Evolutionary conservation across 2,113 vertebrate species (phyloP).

Genomic region (Reinhardtius hippoglossoides): DNA sequence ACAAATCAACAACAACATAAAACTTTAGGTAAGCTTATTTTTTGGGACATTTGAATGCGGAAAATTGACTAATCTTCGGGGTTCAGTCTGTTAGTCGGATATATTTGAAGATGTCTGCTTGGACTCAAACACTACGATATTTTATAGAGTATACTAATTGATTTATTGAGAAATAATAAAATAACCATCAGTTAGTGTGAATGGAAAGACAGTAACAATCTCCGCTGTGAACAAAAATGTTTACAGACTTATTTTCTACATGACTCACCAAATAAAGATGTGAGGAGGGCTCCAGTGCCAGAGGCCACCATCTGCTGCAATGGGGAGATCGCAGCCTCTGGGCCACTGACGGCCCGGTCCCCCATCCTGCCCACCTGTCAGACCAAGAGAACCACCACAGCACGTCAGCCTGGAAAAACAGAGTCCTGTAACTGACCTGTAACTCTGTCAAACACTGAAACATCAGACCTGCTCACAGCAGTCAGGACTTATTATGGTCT

Average conservation of each 20-base stretch:
- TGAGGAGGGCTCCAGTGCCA: constrained; percentile 91
- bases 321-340: constrained; percentile 85
- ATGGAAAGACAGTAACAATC: too few relatives aligned
- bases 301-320: constrained; percentile 97
- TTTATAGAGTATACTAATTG: background rate
- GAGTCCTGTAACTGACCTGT: background rate
- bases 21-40: too few relatives aligned
- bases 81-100: too few relatives aligned
- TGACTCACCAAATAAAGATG: constrained; percentile 92
- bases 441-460: too few relatives aligned
- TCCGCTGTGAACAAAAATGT: background rate
- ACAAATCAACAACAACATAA: too few relatives aligned
- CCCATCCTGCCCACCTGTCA: constrained; percentile 86
- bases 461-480: too few relatives aligned
- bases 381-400: constrained; percentile 20
- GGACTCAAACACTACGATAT: too few relatives aligned
- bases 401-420: background rate
- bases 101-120: too few relatives aligned
- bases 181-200: background rate
- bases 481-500: too few relatives aligned
- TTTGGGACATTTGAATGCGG: too few relatives aligned
- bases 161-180: background rate
- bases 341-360: constrained; percentile 64
- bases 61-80: too few relatives aligned
- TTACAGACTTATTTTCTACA: too few relatives aligned